Base-by-base conservation (phyloP, 2,888 invertebrate genomes). In the Dryadula phaetusa region DNA sequence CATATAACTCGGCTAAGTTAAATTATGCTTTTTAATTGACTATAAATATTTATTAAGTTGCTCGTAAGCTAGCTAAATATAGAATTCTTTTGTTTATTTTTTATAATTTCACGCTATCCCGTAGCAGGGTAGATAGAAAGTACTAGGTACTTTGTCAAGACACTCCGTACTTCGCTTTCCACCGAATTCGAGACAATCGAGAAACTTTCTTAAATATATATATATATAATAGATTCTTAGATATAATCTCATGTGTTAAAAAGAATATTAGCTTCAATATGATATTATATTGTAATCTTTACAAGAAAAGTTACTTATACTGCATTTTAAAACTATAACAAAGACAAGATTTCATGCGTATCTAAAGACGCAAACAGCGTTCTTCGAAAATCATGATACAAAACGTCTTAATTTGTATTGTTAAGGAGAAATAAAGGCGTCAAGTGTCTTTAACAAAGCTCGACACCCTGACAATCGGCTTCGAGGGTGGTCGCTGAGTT, bases 401-500 rank as follows among this genome's bases (percentile, higher is more conserved):
- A 67, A 73, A 72, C 71, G 72, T 74, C 74, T 75, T 77, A 76
- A 76, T 76, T 76, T 75, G 72, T 72, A 76, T 76, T 75, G 74
- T 75, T 70, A 68, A 68, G 62, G 69, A 66, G 74, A 77, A 77
- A 77, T 76, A 75, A 76, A 76, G 75, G 75, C 76, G 75, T 79
- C 77, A 75, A 76, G 75, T 76, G 75, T 74, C 74, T 73, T 71
- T 70, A 72, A 76, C 75, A 74, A 75, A 83, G 82, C 77, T 75
- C 81, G 83, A 81, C 81, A 81, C 79, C 77, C 76, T 80, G 81
- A 87, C 84, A 87, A 88, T 84, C 80, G 76, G 63, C 88, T 63
- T 74, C 81, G 85, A 82, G 88, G 90, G 92, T 90, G 92, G 92
- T 86, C 92, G 71, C 68, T 60, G 44, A 46, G 60, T 28, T 46